Conservation (phyloP, 2,797 vertebrate genomes). For the Myotis myotis region DNA sequence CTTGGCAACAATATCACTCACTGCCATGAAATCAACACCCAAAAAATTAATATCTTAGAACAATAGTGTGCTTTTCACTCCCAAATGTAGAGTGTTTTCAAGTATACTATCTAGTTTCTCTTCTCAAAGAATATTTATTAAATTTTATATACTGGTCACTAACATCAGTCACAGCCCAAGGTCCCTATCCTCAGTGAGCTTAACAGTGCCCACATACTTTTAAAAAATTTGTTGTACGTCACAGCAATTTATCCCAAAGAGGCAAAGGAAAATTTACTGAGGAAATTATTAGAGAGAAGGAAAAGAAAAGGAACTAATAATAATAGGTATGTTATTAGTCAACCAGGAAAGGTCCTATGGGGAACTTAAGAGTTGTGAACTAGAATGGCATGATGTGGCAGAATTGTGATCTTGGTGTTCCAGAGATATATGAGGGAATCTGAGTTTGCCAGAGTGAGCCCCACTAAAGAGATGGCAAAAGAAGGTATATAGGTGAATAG, state of each 20-base stretch:
- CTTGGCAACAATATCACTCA: not conserved
- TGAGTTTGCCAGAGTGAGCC: not conserved
- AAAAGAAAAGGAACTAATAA: not conserved
- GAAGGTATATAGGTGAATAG: not conserved
- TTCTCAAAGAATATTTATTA: not conserved
- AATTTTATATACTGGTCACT: slow-evolving; percentile 3
- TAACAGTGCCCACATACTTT: not conserved
- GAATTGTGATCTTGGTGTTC: not conserved
- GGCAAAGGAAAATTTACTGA: slow-evolving; percentile 41
- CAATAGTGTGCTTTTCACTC: not conserved
- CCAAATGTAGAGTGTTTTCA: not conserved
- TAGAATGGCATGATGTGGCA: not conserved
- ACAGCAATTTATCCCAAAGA: slow-evolving; percentile 12
- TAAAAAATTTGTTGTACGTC: not conserved
- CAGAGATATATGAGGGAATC: not conserved
- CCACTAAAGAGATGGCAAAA: not conserved
- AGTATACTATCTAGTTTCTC: not conserved
- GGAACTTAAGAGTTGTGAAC: not conserved
- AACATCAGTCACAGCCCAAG: not conserved
- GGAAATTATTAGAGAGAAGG: slow-evolving; percentile 11
- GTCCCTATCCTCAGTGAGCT: not conserved
- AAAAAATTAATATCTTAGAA: slow-evolving; percentile 36
- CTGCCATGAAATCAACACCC: not conserved
- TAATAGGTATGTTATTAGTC: not conserved
- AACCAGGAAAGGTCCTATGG: not conserved